phyloP scores from a whole-genome alignment of 2,888 invertebrate genomes.

The Coenonympha arcania region DNA sequence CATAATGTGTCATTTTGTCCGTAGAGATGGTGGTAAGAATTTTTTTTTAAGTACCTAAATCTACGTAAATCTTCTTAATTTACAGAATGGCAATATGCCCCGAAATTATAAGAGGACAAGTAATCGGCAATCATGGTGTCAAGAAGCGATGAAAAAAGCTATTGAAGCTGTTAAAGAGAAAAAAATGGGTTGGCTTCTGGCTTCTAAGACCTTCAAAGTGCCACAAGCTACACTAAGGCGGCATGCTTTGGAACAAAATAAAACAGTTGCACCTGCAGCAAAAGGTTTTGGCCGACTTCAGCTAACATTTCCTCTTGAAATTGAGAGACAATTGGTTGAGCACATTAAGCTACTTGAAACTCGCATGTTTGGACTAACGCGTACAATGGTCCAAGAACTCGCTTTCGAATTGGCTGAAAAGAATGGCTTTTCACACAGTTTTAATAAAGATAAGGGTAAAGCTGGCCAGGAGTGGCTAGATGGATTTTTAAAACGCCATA shows the following conservation, averaged over 20 bases:
- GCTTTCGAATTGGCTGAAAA: too few relatives aligned
- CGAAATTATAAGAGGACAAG: slow-evolving; percentile 9
- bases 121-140: slow-evolving; percentile 5
- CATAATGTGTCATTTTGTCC: not conserved
- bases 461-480: not conserved
- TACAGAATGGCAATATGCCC: not conserved
- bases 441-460: not conserved
- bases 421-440: not conserved
- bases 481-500: not conserved
- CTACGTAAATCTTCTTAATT: not conserved
- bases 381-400: not conserved
- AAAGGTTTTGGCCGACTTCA: not conserved
- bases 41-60: too few relatives aligned
- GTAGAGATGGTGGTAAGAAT: not conserved
- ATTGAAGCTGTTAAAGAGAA: slow-evolving; percentile 2
- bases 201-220: not conserved
- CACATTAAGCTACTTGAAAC: not conserved
- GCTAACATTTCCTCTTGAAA: not conserved
- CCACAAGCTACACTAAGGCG: not conserved
- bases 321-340: not conserved
- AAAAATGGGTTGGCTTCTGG: not conserved
- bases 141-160: not conserved
- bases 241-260: not conserved
- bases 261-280: not conserved
- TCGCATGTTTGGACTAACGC: not conserved